These are phyloP conservation scores for Dicyrtomina minuta DNA, from an alignment of 2,888 invertebrate genomes.

Conservation along the genomic window DNA sequence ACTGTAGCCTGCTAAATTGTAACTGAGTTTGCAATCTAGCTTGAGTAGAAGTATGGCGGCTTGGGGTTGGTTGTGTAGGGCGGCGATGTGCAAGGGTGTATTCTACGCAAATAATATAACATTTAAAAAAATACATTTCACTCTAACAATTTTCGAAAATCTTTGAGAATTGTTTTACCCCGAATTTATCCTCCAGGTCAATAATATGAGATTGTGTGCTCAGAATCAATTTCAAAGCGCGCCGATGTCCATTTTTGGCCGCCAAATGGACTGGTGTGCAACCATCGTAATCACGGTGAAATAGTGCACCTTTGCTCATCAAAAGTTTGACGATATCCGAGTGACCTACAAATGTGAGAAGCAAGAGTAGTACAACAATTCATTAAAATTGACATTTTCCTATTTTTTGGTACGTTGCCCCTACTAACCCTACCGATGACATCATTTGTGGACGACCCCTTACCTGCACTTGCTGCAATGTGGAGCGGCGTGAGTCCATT, in stretches of 20 bases:
- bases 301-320: conserved; percentile 30
- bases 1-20: conserved; percentile 74
- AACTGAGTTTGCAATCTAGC: conserved; percentile 70
- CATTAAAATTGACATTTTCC: no score
- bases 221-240: conserved; percentile 74
- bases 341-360: no score
- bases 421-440: no score
- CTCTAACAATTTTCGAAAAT: background rate
- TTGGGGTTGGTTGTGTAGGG: conserved; percentile 77
- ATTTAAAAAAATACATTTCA: no score
- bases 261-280: conserved; percentile 43
- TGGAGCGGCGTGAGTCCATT: conserved; percentile 82
- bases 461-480: no score
- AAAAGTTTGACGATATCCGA: conserved; percentile 5
- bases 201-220: conserved; percentile 81
- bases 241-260: conserved; percentile 31
- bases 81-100: conserved; percentile 79
- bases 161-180: conserved; percentile 63
- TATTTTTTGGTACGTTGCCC: no score
- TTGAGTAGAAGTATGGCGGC: conserved; percentile 74
- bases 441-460: no score
- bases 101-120: no score
- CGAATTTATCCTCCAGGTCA: conserved; percentile 79
- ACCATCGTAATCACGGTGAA: conserved; percentile 56
- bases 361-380: no score